Conservation (phyloP, 2,888 invertebrate species). For the Calliopum simillimum region DNA sequence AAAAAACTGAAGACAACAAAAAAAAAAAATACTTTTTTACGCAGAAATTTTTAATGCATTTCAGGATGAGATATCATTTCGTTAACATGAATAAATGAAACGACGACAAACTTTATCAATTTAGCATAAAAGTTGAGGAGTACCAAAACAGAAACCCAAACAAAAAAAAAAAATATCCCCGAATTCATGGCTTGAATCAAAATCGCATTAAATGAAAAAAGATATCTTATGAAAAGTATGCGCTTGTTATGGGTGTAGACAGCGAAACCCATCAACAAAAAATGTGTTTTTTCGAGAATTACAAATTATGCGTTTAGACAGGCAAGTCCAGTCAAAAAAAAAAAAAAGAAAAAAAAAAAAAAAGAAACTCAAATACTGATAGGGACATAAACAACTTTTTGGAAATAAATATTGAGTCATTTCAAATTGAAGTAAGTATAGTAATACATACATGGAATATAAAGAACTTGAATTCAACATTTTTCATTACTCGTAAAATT, state of each 20-base stretch:
- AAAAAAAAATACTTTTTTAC: neutral
- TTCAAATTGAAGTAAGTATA: no score
- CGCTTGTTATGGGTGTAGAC: no score
- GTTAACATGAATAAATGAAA: constrained; percentile 16
- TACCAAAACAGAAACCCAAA: neutral
- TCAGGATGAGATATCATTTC: constrained; percentile 13
- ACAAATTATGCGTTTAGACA: constrained; percentile 40
- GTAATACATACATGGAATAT: no score
- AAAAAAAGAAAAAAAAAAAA: constrained; percentile 6
- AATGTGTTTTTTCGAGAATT: constrained; percentile 31
- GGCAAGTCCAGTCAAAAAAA: neutral
- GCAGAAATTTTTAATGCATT: constrained; percentile 21
- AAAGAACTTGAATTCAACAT: no score
- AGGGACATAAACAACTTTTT: no score
- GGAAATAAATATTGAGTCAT: no score
- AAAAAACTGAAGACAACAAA: neutral
- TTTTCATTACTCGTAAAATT: no score
- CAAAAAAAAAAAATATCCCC: no score
- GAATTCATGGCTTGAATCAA: neutral
- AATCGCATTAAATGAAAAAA: neutral
- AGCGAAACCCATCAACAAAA: neutral
- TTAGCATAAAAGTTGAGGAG: constrained; percentile 9
- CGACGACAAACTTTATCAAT: constrained; percentile 22
- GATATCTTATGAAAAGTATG: no score
- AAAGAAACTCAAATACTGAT: neutral